Conservation (phyloP, 2,113 vertebrate genomes). For the Rhinopomastus cyanomelas region DNA sequence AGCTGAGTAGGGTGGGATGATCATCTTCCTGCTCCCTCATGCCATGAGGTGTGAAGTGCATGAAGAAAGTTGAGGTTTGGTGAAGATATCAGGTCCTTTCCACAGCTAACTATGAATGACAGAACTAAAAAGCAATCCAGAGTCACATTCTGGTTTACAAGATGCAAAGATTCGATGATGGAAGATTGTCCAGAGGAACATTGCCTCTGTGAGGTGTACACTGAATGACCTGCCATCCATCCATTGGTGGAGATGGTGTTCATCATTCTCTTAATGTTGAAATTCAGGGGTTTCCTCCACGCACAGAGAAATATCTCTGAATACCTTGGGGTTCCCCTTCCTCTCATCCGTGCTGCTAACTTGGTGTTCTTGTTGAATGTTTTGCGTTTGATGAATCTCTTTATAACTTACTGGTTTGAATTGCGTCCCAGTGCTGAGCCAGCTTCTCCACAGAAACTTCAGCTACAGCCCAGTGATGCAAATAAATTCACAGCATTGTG, state of each 20-base stretch:
- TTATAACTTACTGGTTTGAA: background rate
- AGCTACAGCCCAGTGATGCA: background rate
- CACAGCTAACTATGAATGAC: background rate
- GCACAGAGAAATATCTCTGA: background rate
- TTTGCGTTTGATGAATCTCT: background rate
- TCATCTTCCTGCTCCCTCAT: background rate
- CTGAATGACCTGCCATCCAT: background rate
- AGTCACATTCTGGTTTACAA: background rate
- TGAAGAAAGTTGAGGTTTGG: background rate
- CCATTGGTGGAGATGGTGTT: background rate
- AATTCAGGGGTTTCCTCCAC: background rate
- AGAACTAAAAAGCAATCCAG: background rate
- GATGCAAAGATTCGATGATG: background rate
- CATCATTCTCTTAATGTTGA: background rate
- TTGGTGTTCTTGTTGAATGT: background rate
- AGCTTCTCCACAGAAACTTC: background rate
- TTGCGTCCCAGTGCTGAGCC: background rate
- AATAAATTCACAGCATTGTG: background rate
- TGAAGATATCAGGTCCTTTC: background rate
- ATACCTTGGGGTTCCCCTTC: background rate
- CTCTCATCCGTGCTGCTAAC: background rate
- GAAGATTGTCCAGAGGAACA: background rate
- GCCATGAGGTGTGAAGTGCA: background rate
- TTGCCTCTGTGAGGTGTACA: rapidly evolving
- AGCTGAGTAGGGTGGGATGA: no score